Evolutionary conservation across 2,888 invertebrate species (phyloP).

Genomic region (Rhagophthalmus giganteus): DNA sequence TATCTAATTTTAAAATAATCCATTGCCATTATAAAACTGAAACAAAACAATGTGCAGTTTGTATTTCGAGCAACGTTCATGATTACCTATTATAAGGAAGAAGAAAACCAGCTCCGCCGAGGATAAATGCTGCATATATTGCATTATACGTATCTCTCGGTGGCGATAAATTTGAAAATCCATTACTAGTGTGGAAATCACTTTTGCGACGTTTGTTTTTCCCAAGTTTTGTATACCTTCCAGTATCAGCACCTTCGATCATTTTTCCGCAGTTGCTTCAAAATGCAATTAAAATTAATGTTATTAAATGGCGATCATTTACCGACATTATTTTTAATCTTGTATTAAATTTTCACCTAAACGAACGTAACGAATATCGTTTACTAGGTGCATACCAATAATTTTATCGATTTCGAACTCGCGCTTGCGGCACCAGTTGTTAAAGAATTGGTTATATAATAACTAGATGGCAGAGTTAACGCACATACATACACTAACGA

Average conservation of each 20-base stretch:
- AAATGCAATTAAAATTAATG: background rate
- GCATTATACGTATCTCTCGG: conserved; percentile 72
- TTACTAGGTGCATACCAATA: conserved; percentile 19
- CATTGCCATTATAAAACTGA: conserved; percentile 89
- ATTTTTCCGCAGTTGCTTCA: conserved; percentile 24
- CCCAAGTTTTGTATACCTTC: conserved; percentile 50
- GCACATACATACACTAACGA: too few species aligned
- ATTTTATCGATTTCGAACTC: conserved; percentile 37
- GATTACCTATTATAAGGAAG: conserved; percentile 87
- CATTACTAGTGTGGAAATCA: conserved; percentile 52
- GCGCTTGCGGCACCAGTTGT: conserved; percentile 33
- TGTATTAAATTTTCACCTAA: background rate
- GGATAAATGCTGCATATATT: conserved; percentile 73
- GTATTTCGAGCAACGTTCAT: background rate
- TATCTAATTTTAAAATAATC: conserved; percentile 88
- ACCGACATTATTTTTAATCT: background rate
- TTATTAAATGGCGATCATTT: conserved; percentile 1
- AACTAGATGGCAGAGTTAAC: background rate
- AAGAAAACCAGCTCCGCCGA: conserved; percentile 88
- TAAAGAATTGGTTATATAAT: background rate
- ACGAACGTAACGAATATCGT: conserved; percentile 9
- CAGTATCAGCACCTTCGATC: conserved; percentile 46
- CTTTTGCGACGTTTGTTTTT: conserved; percentile 42
- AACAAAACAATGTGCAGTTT: conserved; percentile 34
- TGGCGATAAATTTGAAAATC: conserved; percentile 64